phyloP scores from a whole-genome alignment of 2,113 vertebrate genomes.

The Campylomormyrus tamandua region DNA sequence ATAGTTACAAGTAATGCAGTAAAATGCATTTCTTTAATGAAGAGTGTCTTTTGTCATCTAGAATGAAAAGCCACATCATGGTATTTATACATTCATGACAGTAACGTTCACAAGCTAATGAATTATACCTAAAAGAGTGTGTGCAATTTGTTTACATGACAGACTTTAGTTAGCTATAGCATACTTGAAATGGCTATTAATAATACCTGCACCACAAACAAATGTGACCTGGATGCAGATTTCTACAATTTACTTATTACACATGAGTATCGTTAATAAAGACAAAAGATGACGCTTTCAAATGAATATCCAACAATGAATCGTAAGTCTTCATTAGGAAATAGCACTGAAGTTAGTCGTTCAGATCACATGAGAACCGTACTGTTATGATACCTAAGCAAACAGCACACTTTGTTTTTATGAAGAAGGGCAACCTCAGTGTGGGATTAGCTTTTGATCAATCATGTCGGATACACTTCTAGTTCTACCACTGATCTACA shows the following conservation, averaged over 20 bases:
- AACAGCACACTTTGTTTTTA: neutral
- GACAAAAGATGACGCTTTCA: neutral
- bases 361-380: neutral
- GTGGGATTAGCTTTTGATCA: neutral
- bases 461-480: neutral
- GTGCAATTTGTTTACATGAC: neutral
- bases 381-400: neutral
- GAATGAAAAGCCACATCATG: neutral
- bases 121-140: neutral
- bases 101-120: neutral
- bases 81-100: neutral
- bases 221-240: neutral
- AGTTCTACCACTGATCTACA: neutral
- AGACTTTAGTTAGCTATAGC: neutral
- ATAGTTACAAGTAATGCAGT: neutral
- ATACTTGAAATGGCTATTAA: neutral
- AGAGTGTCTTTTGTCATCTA: neutral
- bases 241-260: neutral
- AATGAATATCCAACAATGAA: neutral
- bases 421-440: neutral
- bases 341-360: neutral
- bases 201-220: neutral
- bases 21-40: neutral
- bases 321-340: neutral
- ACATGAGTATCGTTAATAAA: neutral